Evolutionary conservation across 1,140 invertebrate species (phyloP), one percentile per base, ranked within the genome.

Genomic region (Eupristina koningsbergeri): DNA sequence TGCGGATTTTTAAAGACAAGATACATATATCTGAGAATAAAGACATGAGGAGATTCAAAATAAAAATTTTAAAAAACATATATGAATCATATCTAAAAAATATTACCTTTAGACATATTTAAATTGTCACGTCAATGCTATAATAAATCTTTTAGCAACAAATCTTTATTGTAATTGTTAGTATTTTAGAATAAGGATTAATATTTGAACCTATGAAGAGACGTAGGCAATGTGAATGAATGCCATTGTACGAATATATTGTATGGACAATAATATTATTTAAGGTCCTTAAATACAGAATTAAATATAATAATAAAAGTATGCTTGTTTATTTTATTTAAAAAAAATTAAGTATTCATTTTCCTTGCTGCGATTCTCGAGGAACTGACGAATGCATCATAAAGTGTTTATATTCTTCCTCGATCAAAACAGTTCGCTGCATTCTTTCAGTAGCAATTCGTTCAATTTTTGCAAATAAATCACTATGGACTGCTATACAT

Each of bases 191-290:
- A 76, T 82, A 82, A 82, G 81, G 61, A 89, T 86, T 86, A 88
- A 88, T 86, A 87, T 88, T 89, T 87, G 87, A 89, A 86, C 89
- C 83, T 88, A 86, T 86, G 85, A 88, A 87, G 31, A 85, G 63
- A 83, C 83, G 61, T 84, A 74, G 45, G 76, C 89, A 90, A 85
- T 71, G 80, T 86, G 86, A 87, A 89, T 86, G 84, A 89, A 89
- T 87, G 85, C 84, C 86, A 89, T 87, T 88, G 88, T 89, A 89
- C 84, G 86, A 89, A 79, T 82, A 85, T 89, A 91, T 90, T 90
- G 87, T 91, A 90, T 89, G 89, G 90, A 91, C 90, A 91, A 91
- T 91, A 91, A 91, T 91, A 91, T 86, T 87, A 88, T 88, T 90
- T 90, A 90, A 91, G 89, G 83, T 89, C 86, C 89, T 89, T 86